Conservation (phyloP, 2,888 invertebrate species). For the Euclidia mi region DNA sequence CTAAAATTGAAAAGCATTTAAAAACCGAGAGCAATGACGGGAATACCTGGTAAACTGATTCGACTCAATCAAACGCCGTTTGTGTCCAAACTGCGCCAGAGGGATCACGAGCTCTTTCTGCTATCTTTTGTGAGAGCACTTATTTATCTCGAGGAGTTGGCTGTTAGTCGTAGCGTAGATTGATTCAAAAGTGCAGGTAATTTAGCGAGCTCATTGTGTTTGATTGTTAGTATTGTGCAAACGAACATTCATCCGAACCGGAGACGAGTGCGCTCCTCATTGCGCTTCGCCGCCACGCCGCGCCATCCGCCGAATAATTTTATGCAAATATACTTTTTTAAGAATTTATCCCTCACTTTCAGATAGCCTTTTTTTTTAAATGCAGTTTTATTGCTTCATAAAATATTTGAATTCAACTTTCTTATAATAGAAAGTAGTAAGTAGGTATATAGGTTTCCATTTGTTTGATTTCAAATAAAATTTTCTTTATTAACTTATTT, state of each 20-base stretch:
- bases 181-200: conserved; percentile 52
- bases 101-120: neutral
- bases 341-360: neutral
- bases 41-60: too few relatives aligned
- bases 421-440: too few relatives aligned
- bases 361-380: neutral
- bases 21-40: too few relatives aligned
- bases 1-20: too few relatives aligned
- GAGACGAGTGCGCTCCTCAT: conserved; percentile 18
- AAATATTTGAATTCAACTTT: too few relatives aligned
- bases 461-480: too few relatives aligned
- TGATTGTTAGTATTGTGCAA: conserved; percentile 51
- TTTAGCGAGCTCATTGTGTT: conserved; percentile 53
- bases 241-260: conserved; percentile 37
- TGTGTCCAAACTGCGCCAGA: neutral
- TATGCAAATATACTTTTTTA: conserved; percentile 35
- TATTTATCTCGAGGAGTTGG: conserved; percentile 17
- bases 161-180: conserved; percentile 14
- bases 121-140: neutral
- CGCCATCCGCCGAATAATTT: conserved; percentile 34
- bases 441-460: too few relatives aligned
- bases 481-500: too few relatives aligned
- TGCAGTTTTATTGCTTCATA: neutral
- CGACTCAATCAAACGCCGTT: neutral
- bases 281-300: conserved; percentile 15